Base-by-base conservation (phyloP, 2,888 invertebrate species). In the Acanthoscelides obtectus region DNA sequence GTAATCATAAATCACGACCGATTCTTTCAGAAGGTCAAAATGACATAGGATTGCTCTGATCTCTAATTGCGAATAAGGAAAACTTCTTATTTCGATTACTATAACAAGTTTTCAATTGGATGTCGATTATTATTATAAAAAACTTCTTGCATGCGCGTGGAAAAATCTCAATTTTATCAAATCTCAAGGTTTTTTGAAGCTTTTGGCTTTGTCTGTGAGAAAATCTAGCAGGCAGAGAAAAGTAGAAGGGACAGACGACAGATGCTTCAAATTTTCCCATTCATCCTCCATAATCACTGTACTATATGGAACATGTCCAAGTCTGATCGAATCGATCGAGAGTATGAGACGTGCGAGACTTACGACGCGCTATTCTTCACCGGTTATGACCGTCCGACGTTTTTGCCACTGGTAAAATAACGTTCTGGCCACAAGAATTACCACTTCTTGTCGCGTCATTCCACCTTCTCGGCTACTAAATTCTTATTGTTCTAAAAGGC, bases 291-390 rank as follows among this genome's bases (percentile, higher is more conserved):
- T n/a, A 45, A 12, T 45, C 8, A 45, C 45, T 45, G 45, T 45
- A 45, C 45, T 45, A 45, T 45, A 45, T 4, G 45, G 5, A 45
- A 12, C 45, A 45, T 45, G 45, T 17, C 6, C 12, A 6, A 12
- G 45, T 45, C 45, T 45, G 45, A 45, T 45, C 45, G 45, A 45
- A 45, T 45, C 45, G 17, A 45, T 45, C 45, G 45, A 12, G 45
- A 12, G 45, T 45, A 45, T 45, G 45, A 45, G 45, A 45, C 45
- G 68, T 73, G 71, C 72, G 75, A 75, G 79, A 81, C 78, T 81
- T 81, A 82, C 79, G 81, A 82, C 77, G 81, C 81, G 81, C 79
- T 79, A 80, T 77, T 75, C 78, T 68, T 75, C 77, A 78, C 79
- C 77, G 79, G 76, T 79, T 79, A 80, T 80, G 80, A 78, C 74